These are phyloP conservation scores for Procambarus clarkii DNA, from an alignment of 1,140 invertebrate species.

Conservation along the genomic window DNA sequence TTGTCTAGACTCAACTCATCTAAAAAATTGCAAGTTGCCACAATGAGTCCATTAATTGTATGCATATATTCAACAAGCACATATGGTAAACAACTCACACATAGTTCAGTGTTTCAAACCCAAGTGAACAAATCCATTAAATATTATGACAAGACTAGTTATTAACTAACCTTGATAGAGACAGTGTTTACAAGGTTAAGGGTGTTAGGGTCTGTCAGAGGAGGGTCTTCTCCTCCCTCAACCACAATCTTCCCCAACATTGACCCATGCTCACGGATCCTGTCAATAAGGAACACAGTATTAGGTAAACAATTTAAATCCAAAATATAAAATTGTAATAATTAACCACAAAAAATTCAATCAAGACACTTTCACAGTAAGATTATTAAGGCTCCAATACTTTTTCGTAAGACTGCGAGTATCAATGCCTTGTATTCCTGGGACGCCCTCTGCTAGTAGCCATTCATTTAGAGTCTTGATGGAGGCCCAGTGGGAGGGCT, in stretches of 20 bases:
- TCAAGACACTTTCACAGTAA: no score
- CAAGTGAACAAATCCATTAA: background rate
- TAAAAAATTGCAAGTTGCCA: no score
- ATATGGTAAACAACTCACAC: no score
- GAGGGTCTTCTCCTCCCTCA: slow-evolving; percentile 75
- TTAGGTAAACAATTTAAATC: no score
- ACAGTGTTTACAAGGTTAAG: slow-evolving; percentile 95
- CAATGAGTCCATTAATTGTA: no score
- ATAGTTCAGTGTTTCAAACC: no score
- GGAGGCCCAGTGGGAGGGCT: slow-evolving; percentile 92
- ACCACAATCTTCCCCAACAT: slow-evolving; percentile 88
- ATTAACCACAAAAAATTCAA: no score
- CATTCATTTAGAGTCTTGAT: slow-evolving; percentile 87
- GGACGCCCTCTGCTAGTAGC: slow-evolving; percentile 87
- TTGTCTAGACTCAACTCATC: no score
- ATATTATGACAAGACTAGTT: background rate
- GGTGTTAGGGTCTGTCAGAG: slow-evolving; percentile 87
- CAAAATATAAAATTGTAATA: no score
- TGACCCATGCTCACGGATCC: slow-evolving; percentile 87
- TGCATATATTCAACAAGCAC: no score
- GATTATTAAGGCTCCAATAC: slow-evolving; percentile 17
- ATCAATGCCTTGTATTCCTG: slow-evolving; percentile 93
- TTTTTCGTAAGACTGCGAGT: slow-evolving; percentile 92
- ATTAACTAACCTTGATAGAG: slow-evolving; percentile 82
- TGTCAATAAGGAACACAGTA: slow-evolving; percentile 1